These are phyloP conservation scores for Pardosa pseudoannulata DNA, from an alignment of 2,888 invertebrate species.

Conservation along the genomic window DNA sequence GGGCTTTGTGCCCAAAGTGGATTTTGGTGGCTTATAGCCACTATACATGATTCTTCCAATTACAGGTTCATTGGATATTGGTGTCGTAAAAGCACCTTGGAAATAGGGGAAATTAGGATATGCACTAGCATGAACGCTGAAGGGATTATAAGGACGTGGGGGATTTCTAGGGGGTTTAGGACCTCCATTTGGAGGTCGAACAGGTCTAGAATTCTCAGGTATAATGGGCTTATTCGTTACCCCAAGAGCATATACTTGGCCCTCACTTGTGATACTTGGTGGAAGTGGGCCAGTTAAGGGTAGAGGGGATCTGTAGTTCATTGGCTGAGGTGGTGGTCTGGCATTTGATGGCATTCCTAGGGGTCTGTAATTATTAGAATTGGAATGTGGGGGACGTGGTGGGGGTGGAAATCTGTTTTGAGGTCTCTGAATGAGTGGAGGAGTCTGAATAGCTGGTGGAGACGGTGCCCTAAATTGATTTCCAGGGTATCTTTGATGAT, in stretches of 20 bases:
- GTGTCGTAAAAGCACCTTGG: constrained; percentile 60
- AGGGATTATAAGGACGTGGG: constrained; percentile 28
- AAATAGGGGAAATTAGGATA: constrained; percentile 66
- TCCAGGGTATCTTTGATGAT: constrained; percentile 19
- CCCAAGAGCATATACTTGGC: constrained; percentile 44
- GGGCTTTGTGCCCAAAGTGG: constrained; percentile 36
- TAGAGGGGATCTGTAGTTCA: constrained; percentile 30
- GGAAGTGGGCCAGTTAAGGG: constrained; percentile 37
- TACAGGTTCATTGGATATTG: constrained; percentile 38
- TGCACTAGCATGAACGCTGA: constrained; percentile 25
- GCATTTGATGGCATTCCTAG: constrained; percentile 45
- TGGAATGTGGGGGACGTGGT: not conserved
- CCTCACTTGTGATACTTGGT: constrained; percentile 36
- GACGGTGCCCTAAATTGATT: constrained; percentile 39
- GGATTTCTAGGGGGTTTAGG: constrained; percentile 6
- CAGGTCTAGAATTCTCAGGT: constrained; percentile 17
- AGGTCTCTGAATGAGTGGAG: constrained; percentile 54
- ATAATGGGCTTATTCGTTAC: constrained; percentile 35
- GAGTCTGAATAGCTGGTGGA: constrained; percentile 39
- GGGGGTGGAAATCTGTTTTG: constrained; percentile 39
- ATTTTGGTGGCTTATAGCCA: constrained; percentile 66
- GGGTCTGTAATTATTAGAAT: constrained; percentile 40
- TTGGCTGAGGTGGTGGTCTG: constrained; percentile 29
- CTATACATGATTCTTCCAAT: constrained; percentile 61
- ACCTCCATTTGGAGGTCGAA: constrained; percentile 14